Evolutionary conservation across 2,797 vertebrate species (phyloP).

Genomic region (Leuciscus waleckii): DNA sequence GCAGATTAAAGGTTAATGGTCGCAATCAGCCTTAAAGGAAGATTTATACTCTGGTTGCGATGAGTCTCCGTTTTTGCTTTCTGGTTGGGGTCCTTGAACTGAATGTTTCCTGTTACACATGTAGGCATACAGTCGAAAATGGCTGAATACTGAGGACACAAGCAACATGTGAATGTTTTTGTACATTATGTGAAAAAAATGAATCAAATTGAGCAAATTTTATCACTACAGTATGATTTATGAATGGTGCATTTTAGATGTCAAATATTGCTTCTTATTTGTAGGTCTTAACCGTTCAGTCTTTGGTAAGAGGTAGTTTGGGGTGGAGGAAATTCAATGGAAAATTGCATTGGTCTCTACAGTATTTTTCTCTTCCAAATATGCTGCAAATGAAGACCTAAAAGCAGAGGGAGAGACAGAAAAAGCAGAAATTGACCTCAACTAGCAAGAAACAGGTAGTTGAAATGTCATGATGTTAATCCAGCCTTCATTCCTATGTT

Average conservation of each 20-base stretch:
- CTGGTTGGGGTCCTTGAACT: background rate
- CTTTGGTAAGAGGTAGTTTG: conserved; percentile 41
- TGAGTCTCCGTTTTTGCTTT: background rate
- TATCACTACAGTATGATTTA: background rate
- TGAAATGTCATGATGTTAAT: background rate
- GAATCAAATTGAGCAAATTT: background rate
- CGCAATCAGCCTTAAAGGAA: background rate
- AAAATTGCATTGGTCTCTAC: background rate
- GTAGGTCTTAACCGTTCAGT: background rate
- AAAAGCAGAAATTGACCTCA: conserved; percentile 6
- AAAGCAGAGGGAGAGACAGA: background rate
- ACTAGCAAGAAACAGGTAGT: background rate
- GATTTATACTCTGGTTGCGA: conserved; percentile 18
- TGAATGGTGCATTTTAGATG: background rate
- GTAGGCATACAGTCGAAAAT: background rate
- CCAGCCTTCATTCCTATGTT: background rate
- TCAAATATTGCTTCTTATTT: conserved; percentile 22
- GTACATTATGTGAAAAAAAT: background rate
- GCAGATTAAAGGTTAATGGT: conserved; percentile 34
- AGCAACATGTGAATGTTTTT: background rate
- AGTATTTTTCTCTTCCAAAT: background rate
- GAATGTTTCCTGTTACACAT: background rate
- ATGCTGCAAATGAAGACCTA: background rate
- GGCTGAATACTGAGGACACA: background rate
- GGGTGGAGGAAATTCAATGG: background rate